phyloP scores from a whole-genome alignment of 1,140 invertebrate species.

The Tribolium madens region DNA sequence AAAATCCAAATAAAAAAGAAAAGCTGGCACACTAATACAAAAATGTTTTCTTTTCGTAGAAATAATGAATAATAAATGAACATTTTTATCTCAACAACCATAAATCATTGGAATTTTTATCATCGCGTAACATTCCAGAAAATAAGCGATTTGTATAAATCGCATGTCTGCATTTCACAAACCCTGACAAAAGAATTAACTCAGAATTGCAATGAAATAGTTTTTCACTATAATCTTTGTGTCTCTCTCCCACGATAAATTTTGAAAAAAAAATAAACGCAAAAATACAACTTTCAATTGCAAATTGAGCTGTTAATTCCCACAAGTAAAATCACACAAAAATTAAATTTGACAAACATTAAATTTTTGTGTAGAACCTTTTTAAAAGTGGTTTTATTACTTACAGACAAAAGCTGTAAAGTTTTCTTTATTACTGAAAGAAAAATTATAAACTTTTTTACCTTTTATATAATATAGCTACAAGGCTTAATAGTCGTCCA shows the following conservation, averaged over 20 bases:
- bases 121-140: conserved; percentile 1
- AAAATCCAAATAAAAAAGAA: neutral
- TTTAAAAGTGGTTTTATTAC: neutral
- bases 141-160: conserved; percentile 36
- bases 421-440: neutral
- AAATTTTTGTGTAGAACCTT: too few species aligned
- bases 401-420: neutral
- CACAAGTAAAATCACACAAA: neutral
- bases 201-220: neutral
- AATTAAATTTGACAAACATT: too few species aligned
- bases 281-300: neutral
- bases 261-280: neutral
- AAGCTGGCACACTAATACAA: neutral
- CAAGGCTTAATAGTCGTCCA: neutral
- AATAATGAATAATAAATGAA: conserved; percentile 35
- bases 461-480: neutral
- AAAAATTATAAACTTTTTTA: neutral
- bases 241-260: neutral
- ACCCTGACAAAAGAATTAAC: conserved; percentile 1
- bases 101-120: conserved; percentile 29
- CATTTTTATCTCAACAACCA: conserved; percentile 18
- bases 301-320: neutral
- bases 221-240: conserved; percentile 2
- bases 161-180: conserved; percentile 14
- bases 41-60: neutral